These are phyloP conservation scores for Antheraea pernyi DNA, from an alignment of 1,140 invertebrate genomes.

Conservation along the genomic window DNA sequence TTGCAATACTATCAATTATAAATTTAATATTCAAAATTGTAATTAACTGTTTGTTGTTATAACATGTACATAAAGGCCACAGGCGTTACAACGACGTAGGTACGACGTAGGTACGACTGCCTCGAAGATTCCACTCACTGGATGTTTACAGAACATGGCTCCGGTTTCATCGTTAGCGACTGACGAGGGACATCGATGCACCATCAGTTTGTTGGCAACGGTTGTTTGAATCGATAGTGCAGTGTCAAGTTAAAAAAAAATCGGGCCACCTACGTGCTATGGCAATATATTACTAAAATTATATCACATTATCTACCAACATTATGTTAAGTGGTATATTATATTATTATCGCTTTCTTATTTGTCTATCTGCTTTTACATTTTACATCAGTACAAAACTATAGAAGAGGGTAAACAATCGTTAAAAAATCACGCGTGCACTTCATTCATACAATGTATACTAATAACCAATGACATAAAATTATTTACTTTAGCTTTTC, in stretches of 20 bases:
- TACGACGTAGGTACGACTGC: too few relatives aligned
- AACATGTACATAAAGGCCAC: not conserved
- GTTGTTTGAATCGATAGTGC: conserved; percentile 49
- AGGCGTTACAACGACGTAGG: not conserved
- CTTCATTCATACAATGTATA: too few relatives aligned
- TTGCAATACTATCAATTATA: too few relatives aligned
- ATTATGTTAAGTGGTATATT: not conserved
- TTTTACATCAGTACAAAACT: too few relatives aligned
- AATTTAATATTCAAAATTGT: too few relatives aligned
- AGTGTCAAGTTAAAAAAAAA: not conserved
- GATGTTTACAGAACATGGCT: conserved; percentile 67
- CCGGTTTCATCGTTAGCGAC: conserved; percentile 62
- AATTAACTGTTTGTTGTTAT: too few relatives aligned
- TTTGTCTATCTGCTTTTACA: too few relatives aligned
- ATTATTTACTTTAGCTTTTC: too few relatives aligned
- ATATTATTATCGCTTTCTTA: too few relatives aligned
- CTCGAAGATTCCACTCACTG: conserved; percentile 58
- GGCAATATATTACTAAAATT: not conserved
- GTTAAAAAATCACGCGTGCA: too few relatives aligned
- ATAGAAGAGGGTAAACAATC: too few relatives aligned
- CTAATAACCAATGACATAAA: too few relatives aligned
- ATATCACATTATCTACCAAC: not conserved
- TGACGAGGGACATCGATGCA: conserved; percentile 28
- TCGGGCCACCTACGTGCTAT: not conserved
- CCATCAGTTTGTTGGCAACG: conserved; percentile 60